Conservation (phyloP, 2,113 vertebrate genomes). For the Salvelinus sp. region DNA sequence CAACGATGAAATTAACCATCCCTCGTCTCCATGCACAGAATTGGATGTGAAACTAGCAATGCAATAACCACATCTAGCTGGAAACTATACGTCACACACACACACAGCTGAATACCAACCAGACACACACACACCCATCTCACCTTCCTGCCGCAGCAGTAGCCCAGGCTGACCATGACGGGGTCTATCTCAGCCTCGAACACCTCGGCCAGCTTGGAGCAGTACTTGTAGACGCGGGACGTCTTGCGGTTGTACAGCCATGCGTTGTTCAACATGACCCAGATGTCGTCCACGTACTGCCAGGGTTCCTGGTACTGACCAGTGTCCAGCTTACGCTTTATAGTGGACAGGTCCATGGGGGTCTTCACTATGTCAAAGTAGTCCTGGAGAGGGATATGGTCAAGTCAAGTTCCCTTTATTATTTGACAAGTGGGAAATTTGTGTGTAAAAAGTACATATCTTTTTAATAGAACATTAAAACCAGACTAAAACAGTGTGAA, state of each 20-base stretch:
- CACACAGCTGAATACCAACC: not conserved
- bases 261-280: constrained; percentile 99
- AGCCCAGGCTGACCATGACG: constrained; percentile 95
- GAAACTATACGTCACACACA: too few species aligned
- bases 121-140: constrained; percentile 13
- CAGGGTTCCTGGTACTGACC: constrained; percentile 98
- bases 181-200: constrained; percentile 99
- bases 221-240: constrained; percentile 96
- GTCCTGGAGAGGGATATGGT: constrained; percentile 75
- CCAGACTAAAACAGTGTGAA: not conserved
- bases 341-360: constrained; percentile 97
- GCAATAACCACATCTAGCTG: not conserved
- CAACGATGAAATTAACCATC: constrained; percentile 46
- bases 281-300: constrained; percentile 99
- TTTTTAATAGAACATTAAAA: not conserved
- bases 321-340: constrained; percentile 96
- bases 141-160: constrained; percentile 98
- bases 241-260: constrained; percentile 99
- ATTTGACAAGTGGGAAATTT: not conserved
- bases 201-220: constrained; percentile 95
- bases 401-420: not conserved
- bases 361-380: constrained; percentile 99
- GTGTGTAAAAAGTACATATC: not conserved
- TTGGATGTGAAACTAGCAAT: not conserved
- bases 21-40: constrained; percentile 29